Percentiles rank a stretch among this genome's conserved stretches.
phyloP scores from a whole-genome alignment of 2,797 vertebrate genomes.

The Eulemur mongoz region DNA sequence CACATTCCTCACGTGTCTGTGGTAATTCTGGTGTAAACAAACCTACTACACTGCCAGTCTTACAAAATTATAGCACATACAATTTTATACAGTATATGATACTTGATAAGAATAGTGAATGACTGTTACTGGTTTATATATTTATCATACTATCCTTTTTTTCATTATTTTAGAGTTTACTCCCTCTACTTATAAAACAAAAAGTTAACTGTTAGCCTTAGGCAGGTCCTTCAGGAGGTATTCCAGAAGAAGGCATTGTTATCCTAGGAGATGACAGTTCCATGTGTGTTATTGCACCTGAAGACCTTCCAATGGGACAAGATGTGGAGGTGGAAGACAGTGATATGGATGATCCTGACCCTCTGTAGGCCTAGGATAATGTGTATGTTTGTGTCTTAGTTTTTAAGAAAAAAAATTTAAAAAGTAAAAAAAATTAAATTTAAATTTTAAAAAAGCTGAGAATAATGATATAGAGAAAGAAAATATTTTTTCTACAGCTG shows the following conservation, averaged over 20 bases:
- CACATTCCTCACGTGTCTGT: neutral
- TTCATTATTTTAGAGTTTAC: neutral
- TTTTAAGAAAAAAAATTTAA: neutral
- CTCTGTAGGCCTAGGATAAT: neutral
- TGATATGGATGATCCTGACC: neutral
- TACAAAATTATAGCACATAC: neutral
- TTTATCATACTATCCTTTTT: neutral
- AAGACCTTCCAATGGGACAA: neutral
- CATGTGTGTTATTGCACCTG: neutral
- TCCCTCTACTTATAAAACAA: neutral
- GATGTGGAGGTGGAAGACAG: neutral
- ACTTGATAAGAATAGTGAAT: neutral
- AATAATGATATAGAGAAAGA: neutral
- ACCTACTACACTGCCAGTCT: neutral
- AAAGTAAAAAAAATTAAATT: neutral
- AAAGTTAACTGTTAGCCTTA: neutral
- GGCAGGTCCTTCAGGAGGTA: neutral
- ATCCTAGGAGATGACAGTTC: neutral
- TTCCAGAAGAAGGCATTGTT: neutral
- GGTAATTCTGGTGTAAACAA: neutral
- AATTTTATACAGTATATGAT: neutral
- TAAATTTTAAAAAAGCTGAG: neutral
- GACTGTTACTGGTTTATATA: neutral
- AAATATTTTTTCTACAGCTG: neutral
- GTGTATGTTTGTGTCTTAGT: neutral